Evolutionary conservation across 2,888 invertebrate genomes (phyloP).

Genomic region (Prostheceraeus crozeri): DNA sequence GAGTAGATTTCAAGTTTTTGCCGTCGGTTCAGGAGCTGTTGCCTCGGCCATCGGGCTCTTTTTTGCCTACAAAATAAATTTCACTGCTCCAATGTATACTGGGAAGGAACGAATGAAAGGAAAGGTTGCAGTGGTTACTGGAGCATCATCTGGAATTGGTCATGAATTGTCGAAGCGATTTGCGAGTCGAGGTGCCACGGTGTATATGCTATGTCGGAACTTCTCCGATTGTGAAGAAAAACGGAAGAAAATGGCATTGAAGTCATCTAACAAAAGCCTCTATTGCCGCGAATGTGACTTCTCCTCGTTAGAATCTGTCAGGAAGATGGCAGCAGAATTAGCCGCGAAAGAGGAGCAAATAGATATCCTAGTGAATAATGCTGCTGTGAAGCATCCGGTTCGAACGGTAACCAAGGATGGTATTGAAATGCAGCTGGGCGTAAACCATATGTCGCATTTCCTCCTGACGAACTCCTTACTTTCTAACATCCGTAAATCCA

Average conservation of each 20-base stretch:
- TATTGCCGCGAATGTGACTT: neutral
- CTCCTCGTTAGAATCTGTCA: neutral
- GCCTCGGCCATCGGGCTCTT: too few relatives aligned
- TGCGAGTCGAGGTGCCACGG: neutral
- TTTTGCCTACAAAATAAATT: too few relatives aligned
- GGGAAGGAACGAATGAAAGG: neutral
- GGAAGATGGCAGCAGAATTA: neutral
- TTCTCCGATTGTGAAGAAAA: neutral
- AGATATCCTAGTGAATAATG: neutral
- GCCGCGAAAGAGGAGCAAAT: neutral
- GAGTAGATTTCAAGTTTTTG: too few relatives aligned
- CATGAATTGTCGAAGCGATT: neutral
- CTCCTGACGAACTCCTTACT: neutral
- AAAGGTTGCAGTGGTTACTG: neutral
- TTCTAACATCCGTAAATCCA: neutral
- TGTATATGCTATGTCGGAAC: neutral
- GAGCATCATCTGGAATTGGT: neutral
- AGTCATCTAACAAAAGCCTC: neutral
- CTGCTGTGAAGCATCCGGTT: neutral
- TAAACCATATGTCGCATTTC: neutral
- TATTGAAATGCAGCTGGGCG: neutral
- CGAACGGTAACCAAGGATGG: neutral
- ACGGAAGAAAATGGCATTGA: neutral
- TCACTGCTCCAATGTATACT: neutral
- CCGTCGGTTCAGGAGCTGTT: too few relatives aligned